A percentile compares a stretch with the other conserved stretches of the same genome.
Evolutionary conservation across 1,140 invertebrate genomes (phyloP).

Genomic region (Meloidogyne hapla): DNA sequence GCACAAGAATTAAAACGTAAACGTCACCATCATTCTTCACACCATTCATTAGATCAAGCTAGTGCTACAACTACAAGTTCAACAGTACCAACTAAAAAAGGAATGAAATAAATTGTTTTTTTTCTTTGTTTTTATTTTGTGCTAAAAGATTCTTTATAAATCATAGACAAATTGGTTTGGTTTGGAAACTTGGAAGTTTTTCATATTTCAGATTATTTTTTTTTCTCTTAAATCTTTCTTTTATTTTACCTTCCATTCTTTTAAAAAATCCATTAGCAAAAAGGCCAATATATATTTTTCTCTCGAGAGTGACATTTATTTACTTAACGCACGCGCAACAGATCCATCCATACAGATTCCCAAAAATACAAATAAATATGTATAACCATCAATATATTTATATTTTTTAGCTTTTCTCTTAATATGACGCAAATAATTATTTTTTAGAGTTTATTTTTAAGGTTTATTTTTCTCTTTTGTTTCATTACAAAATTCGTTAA

Average conservation of each 20-base stretch:
- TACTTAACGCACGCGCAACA: slow-evolving; percentile 1
- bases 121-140: too few relatives aligned
- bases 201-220: not conserved
- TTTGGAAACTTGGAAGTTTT: too few relatives aligned
- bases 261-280: not conserved
- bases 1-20: slow-evolving; percentile 9
- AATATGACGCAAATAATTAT: too few relatives aligned
- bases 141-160: too few relatives aligned
- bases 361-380: not conserved
- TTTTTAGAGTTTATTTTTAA: too few relatives aligned
- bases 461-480: too few relatives aligned
- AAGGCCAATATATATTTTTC: not conserved
- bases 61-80: too few relatives aligned
- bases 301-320: not conserved
- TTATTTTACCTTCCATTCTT: not conserved
- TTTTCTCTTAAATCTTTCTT: not conserved
- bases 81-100: not conserved
- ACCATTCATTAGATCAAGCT: too few relatives aligned
- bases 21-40: slow-evolving; percentile 3
- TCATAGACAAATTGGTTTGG: too few relatives aligned
- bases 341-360: not conserved
- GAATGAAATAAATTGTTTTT: too few relatives aligned
- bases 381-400: not conserved
- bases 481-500: too few relatives aligned
- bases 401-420: not conserved